Evolutionary conservation across 2,888 invertebrate species (phyloP).

Genomic region (Physocephala rufipes): DNA sequence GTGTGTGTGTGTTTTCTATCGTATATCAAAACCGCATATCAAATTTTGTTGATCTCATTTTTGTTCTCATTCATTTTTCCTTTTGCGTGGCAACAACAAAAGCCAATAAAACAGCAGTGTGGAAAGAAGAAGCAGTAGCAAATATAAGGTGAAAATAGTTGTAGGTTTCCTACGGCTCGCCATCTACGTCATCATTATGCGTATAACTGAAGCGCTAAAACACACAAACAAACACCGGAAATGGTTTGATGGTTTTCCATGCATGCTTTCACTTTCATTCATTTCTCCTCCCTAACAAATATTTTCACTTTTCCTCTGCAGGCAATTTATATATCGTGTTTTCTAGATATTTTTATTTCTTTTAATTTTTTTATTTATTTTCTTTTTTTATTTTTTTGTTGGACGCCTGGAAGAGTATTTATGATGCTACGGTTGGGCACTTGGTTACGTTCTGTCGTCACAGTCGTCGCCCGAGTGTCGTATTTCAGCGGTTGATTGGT

Average conservation of each 20-base stretch:
- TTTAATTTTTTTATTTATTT: background rate
- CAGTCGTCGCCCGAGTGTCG: slow-evolving; percentile 18
- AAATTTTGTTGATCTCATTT: slow-evolving; percentile 30
- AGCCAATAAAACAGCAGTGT: background rate
- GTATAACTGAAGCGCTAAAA: background rate
- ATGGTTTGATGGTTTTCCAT: slow-evolving; percentile 28
- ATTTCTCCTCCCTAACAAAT: slow-evolving; percentile 10
- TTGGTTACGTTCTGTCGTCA: slow-evolving; percentile 19
- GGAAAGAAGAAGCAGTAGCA: background rate
- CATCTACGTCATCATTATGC: background rate
- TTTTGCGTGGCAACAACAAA: background rate
- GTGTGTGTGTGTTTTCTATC: background rate
- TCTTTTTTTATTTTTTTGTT: background rate
- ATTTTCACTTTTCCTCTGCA: slow-evolving; percentile 14
- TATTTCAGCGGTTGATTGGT: slow-evolving; percentile 21
- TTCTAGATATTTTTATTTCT: background rate
- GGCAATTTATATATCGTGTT: slow-evolving; percentile 12
- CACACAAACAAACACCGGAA: slow-evolving; percentile 20
- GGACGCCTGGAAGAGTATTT: too few relatives aligned
- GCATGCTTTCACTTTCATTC: slow-evolving; percentile 25
- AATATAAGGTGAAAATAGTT: slow-evolving; percentile 22
- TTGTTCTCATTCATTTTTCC: background rate
- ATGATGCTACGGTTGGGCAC: too few relatives aligned
- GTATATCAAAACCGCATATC: slow-evolving; percentile 33
- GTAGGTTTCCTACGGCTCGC: slow-evolving; percentile 24